Evolutionary conservation across 1,140 invertebrate species (phyloP), one percentile per base, ranked within the genome.

Genomic region (Lepidurus arcticus): DNA sequence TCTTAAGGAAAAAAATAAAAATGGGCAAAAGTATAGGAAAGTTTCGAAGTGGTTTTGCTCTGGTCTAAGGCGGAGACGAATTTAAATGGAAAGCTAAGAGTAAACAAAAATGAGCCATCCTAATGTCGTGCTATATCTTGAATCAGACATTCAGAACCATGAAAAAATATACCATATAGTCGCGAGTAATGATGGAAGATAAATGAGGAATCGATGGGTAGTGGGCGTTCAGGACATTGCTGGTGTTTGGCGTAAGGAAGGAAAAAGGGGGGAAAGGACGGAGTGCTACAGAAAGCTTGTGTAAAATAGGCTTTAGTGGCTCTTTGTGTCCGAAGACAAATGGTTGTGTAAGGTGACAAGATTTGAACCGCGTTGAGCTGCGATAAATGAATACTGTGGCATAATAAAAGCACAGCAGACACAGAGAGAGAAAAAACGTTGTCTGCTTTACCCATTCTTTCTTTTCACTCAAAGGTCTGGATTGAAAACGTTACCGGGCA

Each of bases 401-500:
- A 47, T 11, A 47, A 47, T 10, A 11, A 47, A 10, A 11, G 45
- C 4, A 47, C 45, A 47, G 45, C 24, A 47, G 2, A 16, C 16
- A n/a, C 21, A 65, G n/a, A 16, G 6, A n/a, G 13, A 65, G n/a
- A 65, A 9, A 65, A 65, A 65, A n/a, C 6, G 53, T 65, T 65
- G 13, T 7, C 45, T 65, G n/a, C 34, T 34, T 34, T 34, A 34
- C 34, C 34, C 34, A 34, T 65, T 47, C 45, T 47, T 47, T 7
- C 13, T 78, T 78, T 79, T 88, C 89, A 21, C 73, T 78, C 77
- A 75, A 87, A 95, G 94, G 83, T 90, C 94, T 10, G 94, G 94
- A 21, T 84, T 96, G 44, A 87, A 89, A 80, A 90, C 91, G 4
- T 84, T 94, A 26, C 93, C 94, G 0, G 89, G 92, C 84, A 96